phyloP scores from a whole-genome alignment of 92 coral and sea anemone species.

The Virgularia gustaviana region DNA sequence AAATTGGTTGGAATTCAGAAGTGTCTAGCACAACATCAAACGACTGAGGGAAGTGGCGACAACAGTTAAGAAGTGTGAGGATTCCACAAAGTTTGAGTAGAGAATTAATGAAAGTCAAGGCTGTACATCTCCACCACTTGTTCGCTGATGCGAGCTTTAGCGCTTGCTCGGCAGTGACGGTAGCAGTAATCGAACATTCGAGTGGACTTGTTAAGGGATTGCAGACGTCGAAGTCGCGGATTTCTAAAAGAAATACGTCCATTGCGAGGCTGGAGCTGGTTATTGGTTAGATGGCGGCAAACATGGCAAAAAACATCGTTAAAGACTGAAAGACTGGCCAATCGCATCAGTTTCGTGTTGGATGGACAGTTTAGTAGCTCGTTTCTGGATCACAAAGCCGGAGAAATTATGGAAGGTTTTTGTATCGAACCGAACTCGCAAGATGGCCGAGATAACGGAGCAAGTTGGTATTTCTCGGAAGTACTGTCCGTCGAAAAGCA shows the following conservation, averaged over 20 bases:
- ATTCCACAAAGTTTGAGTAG: conserved; percentile 35
- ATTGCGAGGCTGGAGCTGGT: conserved; percentile 39
- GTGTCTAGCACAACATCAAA: background rate
- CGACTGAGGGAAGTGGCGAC: conserved; percentile 40
- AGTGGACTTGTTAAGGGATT: conserved; percentile 35
- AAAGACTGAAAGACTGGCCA: conserved; percentile 33
- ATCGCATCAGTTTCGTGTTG: conserved; percentile 15
- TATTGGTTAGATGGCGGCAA: conserved; percentile 52
- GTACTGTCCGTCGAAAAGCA: conserved; percentile 43
- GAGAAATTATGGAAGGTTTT: conserved; percentile 41
- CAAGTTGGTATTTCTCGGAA: conserved; percentile 36
- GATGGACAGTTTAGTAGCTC: conserved; percentile 33
- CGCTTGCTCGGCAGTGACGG: conserved; percentile 26
- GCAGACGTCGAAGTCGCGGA: conserved; percentile 38
- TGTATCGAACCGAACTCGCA: conserved; percentile 43
- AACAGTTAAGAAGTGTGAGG: conserved; percentile 33
- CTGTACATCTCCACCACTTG: conserved; percentile 34
- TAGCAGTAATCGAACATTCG: conserved; percentile 37
- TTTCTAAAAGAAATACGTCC: conserved; percentile 36
- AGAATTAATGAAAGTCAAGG: background rate
- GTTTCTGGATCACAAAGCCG: conserved; percentile 42
- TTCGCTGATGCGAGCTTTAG: conserved; percentile 39
- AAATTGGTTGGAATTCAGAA: conserved; percentile 23
- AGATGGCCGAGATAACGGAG: conserved; percentile 39
- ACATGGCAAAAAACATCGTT: conserved; percentile 47